Evolutionary conservation across 2,113 vertebrate species (phyloP).

Genomic region (Podilymbus podiceps): DNA sequence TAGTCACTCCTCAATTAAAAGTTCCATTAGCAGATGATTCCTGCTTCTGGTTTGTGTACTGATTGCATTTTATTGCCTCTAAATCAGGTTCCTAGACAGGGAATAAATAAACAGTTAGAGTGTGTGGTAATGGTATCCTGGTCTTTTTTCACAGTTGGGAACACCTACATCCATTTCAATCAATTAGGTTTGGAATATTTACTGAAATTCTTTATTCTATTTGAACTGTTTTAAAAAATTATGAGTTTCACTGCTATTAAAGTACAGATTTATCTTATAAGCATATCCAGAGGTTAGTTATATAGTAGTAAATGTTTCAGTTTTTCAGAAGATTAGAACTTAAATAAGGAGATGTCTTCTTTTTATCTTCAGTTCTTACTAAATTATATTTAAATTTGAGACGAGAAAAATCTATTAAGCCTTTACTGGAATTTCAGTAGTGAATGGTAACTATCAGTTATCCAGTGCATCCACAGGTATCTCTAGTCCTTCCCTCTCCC

Average conservation of each 20-base stretch:
- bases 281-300: conserved; percentile 27
- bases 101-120: conserved; percentile 95
- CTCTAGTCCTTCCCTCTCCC: background rate
- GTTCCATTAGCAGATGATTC: conserved; percentile 98
- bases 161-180: conserved; percentile 80
- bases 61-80: conserved; percentile 87
- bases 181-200: conserved; percentile 80
- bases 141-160: conserved; percentile 86
- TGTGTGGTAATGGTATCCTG: conserved; percentile 90
- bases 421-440: background rate
- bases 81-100: conserved; percentile 88
- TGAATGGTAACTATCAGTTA: background rate
- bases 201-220: conserved; percentile 70
- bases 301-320: background rate
- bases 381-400: conserved; percentile 19
- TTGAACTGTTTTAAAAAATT: conserved; percentile 73
- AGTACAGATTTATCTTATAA: conserved; percentile 73
- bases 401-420: background rate
- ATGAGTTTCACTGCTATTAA: conserved; percentile 52
- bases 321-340: conserved; percentile 35
- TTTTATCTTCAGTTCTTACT: background rate
- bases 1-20: conserved; percentile 86
- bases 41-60: conserved; percentile 86
- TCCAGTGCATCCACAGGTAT: background rate
- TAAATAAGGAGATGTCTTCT: background rate